phyloP scores from a whole-genome alignment of 2,113 vertebrate species.

The Pseudorasbora parva region DNA sequence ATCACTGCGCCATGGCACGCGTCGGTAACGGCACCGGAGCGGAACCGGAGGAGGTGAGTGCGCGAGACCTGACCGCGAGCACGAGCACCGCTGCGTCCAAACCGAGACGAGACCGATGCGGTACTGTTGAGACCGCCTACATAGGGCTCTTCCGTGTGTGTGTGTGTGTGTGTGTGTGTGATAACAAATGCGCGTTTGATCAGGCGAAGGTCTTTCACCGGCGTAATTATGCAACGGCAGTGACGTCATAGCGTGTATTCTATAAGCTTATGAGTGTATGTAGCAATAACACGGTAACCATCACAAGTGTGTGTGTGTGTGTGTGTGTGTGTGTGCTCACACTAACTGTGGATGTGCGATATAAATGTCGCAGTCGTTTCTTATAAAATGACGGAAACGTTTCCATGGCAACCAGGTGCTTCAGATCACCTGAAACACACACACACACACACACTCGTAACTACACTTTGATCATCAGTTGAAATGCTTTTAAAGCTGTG shows the following conservation, averaged over 20 bases:
- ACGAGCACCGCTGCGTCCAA: too few relatives aligned
- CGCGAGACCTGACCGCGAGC: not conserved
- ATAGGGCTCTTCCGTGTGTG: not conserved
- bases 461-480: not conserved
- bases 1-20: conserved; percentile 17
- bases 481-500: not conserved
- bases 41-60: conserved; percentile 40
- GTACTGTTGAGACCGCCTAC: not conserved
- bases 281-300: not conserved
- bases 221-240: not conserved
- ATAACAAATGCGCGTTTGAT: not conserved
- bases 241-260: too few relatives aligned
- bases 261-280: too few relatives aligned
- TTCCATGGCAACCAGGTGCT: conserved; percentile 20
- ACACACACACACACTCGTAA: not conserved
- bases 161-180: not conserved
- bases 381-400: not conserved
- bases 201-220: not conserved
- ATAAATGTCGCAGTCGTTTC: not conserved
- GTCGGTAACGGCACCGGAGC: conserved; percentile 14
- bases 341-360: not conserved
- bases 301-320: too few relatives aligned
- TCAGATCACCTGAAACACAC: not conserved
- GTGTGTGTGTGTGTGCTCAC: not conserved
- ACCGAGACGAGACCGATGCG: too few relatives aligned